These are phyloP conservation scores for Montifringilla adamsi DNA, from an alignment of 2,113 vertebrate genomes.

Conservation along the genomic window DNA sequence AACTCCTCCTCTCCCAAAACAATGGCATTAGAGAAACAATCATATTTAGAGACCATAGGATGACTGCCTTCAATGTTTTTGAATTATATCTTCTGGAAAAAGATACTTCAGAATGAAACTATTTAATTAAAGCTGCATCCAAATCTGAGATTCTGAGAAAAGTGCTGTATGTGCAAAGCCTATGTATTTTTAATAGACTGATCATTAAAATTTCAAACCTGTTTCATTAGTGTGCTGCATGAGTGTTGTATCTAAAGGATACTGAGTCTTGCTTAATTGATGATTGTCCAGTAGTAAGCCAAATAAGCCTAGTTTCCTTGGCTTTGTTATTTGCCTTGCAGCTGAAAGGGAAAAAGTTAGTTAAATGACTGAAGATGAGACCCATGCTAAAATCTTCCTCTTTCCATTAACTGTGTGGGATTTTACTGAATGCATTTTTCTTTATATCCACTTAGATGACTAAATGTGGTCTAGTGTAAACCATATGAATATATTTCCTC, in stretches of 20 bases:
- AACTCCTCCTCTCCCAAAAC: neutral
- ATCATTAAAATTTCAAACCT: conserved; percentile 17
- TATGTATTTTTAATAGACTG: neutral
- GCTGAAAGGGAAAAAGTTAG: neutral
- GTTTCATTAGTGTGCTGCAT: neutral
- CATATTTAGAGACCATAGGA: neutral
- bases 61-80: neutral
- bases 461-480: neutral
- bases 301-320: neutral
- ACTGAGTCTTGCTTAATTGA: neutral
- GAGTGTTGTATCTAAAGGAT: neutral
- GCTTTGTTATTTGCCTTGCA: neutral
- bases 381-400: neutral
- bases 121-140: neutral
- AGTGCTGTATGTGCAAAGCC: neutral
- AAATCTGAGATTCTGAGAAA: neutral
- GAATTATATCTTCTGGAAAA: neutral
- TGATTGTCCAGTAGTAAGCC: neutral
- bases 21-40: neutral
- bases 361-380: neutral
- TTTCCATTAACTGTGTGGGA: neutral
- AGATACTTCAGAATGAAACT: neutral
- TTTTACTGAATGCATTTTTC: neutral
- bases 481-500: neutral
- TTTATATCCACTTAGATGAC: neutral